phyloP scores from a whole-genome alignment of 2,113 vertebrate genomes.

The Diphyllodes magnificus region DNA sequence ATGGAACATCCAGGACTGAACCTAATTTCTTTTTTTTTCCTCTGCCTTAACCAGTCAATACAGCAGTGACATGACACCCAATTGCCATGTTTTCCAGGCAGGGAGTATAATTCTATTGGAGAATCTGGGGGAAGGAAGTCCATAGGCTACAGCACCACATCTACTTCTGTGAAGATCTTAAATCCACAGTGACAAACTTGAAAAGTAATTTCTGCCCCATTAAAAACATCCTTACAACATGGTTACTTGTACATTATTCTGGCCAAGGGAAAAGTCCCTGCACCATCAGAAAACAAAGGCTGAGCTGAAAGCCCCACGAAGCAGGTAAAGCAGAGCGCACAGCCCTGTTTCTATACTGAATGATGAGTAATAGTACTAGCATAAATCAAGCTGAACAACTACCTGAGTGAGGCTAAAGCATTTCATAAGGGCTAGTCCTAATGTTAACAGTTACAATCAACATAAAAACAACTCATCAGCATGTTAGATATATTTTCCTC shows the following conservation, averaged over 20 bases:
- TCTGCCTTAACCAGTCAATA: neutral
- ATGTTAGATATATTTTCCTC: neutral
- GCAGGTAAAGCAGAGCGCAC: neutral
- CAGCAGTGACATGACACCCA: rapidly evolving
- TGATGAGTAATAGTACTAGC: neutral
- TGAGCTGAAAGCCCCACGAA: neutral
- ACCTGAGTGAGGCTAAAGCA: neutral
- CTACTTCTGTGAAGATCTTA: neutral
- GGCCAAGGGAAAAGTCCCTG: neutral
- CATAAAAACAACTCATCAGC: neutral
- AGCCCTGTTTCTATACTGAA: neutral
- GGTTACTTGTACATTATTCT: neutral
- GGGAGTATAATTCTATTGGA: neutral
- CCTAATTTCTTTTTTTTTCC: neutral
- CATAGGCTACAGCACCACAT: neutral
- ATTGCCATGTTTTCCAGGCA: neutral
- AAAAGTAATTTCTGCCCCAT: neutral
- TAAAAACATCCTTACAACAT: neutral
- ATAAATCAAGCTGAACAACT: neutral
- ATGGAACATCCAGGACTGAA: neutral
- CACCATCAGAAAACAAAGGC: neutral
- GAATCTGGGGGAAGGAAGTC: neutral
- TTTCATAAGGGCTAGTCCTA: neutral
- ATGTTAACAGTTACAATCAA: neutral
- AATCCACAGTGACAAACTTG: neutral